These are phyloP conservation scores for Knipowitschia caucasica DNA, from an alignment of 2,797 vertebrate genomes.

Conservation along the genomic window DNA sequence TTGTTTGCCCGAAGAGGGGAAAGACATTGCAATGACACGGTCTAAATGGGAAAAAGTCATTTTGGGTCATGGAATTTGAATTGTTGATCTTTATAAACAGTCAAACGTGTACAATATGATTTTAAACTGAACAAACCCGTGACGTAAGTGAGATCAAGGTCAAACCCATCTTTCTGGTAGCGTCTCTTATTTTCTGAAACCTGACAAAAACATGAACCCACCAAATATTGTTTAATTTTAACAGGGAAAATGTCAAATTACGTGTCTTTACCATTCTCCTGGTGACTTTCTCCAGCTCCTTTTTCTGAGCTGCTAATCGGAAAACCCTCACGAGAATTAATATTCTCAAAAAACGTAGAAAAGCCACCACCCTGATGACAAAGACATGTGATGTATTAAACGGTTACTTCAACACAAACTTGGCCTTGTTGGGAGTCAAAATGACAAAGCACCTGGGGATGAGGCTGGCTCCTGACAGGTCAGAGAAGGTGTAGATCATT, in stretches of 20 bases:
- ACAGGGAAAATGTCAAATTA: background rate
- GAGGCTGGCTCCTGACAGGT: constrained; percentile 68
- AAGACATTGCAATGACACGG: constrained; percentile 95
- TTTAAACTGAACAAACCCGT: constrained; percentile 80
- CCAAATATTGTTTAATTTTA: background rate
- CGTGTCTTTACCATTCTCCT: constrained; percentile 85
- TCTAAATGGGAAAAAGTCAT: constrained; percentile 64
- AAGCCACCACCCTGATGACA: constrained; percentile 72
- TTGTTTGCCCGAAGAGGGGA: constrained; percentile 91
- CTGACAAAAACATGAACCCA: constrained; percentile 58
- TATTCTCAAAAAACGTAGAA: constrained; percentile 83
- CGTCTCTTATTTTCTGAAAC: constrained; percentile 95
- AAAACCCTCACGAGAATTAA: constrained; percentile 87
- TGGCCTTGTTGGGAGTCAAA: background rate
- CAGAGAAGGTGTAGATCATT: constrained; percentile 77
- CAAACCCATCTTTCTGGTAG: constrained; percentile 92
- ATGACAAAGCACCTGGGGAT: constrained; percentile 80
- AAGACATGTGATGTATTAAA: background rate
- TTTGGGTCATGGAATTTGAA: background rate
- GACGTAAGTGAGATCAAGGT: constrained; percentile 93
- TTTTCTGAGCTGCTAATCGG: constrained; percentile 85
- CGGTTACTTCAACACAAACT: background rate
- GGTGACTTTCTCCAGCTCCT: constrained; percentile 85
- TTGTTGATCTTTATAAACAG: background rate
- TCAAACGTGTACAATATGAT: background rate